Evolutionary conservation across 2,797 vertebrate genomes (phyloP).

Genomic region (Crocidura indochinensis): DNA sequence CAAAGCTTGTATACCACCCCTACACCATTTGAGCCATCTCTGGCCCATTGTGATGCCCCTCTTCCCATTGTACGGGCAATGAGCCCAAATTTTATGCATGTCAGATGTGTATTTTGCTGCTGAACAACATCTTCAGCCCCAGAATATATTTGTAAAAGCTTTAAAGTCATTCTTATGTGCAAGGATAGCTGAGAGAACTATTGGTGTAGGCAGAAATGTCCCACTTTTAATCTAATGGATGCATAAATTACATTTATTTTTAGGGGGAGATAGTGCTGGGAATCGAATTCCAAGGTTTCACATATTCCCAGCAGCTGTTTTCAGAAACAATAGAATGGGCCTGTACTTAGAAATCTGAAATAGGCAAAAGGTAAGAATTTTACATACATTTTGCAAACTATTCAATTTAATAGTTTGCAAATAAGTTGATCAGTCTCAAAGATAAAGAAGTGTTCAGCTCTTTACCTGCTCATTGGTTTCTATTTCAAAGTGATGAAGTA

Average conservation of each 20-base stretch:
- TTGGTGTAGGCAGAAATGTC: constrained; percentile 47
- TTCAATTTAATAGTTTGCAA: constrained; percentile 38
- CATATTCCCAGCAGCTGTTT: background rate
- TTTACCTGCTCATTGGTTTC: constrained; percentile 14
- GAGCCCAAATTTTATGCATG: no score
- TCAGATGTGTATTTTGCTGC: no score
- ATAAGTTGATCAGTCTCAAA: constrained; percentile 6
- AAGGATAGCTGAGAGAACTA: constrained; percentile 12
- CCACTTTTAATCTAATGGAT: constrained; percentile 3
- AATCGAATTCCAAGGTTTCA: no score
- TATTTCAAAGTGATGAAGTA: constrained; percentile 14
- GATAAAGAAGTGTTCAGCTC: background rate
- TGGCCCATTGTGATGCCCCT: no score
- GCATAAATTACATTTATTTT: constrained; percentile 19
- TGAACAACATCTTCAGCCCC: no score
- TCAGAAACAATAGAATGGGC: constrained; percentile 56
- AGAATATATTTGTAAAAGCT: constrained; percentile 19
- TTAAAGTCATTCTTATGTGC: constrained; percentile 4
- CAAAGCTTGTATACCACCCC: no score
- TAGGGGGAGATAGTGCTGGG: no score
- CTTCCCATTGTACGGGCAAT: no score
- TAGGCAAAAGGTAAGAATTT: background rate
- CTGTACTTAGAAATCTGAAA: constrained; percentile 56
- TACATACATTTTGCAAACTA: no score
- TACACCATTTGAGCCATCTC: no score